Conservation (phyloP, 2,888 invertebrate species). For the Labia minor region DNA sequence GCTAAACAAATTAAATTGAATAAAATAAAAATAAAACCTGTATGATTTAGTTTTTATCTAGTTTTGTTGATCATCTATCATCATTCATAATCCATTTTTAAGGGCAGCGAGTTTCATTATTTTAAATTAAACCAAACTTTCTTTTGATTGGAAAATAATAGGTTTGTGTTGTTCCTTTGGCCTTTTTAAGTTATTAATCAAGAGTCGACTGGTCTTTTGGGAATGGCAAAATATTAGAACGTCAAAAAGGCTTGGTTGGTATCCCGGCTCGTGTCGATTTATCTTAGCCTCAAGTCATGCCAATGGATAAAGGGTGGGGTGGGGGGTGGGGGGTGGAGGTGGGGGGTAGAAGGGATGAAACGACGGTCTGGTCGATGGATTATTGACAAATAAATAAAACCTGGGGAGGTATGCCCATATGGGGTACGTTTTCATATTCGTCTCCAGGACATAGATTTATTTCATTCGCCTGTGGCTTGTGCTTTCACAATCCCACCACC, state of each 20-base stretch:
- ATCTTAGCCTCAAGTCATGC: constrained; percentile 4
- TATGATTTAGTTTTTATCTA: background rate
- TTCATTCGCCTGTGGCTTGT: background rate
- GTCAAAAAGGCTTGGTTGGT: background rate
- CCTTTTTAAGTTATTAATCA: background rate
- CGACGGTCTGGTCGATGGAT: background rate
- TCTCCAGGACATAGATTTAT: constrained; percentile 2
- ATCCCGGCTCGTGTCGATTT: background rate
- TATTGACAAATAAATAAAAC: constrained; percentile 13
- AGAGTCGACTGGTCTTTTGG: background rate
- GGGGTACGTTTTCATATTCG: background rate
- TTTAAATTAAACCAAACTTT: constrained; percentile 8
- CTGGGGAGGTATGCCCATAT: background rate
- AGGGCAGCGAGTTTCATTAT: background rate
- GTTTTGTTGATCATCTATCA: background rate
- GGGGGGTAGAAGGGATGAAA: no score
- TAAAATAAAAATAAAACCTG: no score
- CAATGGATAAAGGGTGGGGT: background rate
- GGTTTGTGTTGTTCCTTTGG: background rate
- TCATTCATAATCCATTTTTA: background rate
- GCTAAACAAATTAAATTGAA: no score
- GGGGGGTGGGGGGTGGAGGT: no score
- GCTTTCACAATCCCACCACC: no score
- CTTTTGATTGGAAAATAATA: constrained; percentile 7
- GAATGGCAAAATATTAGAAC: constrained; percentile 5